phyloP scores from a whole-genome alignment of 2,888 invertebrate species.

The Notocelia uddmanniana region DNA sequence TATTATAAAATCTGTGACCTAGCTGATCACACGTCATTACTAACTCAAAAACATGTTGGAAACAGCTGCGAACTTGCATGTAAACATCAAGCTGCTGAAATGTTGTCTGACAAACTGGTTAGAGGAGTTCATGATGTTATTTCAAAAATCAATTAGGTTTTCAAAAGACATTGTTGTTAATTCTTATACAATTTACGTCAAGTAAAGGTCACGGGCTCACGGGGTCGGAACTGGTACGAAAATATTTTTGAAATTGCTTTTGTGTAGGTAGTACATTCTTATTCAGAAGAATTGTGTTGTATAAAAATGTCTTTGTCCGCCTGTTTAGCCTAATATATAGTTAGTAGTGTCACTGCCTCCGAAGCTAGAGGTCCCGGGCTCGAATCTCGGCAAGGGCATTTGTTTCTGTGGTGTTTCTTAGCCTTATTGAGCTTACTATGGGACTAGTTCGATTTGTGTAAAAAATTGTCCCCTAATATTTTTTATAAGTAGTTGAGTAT shows the following conservation, averaged over 20 bases:
- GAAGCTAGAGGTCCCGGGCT: too few species aligned
- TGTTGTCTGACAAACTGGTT: neutral
- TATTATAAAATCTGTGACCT: too few species aligned
- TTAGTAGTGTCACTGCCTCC: too few species aligned
- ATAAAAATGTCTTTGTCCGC: too few species aligned
- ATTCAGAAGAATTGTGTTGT: neutral
- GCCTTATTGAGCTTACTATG: too few species aligned
- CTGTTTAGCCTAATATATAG: too few species aligned
- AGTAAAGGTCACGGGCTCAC: slow-evolving; percentile 1
- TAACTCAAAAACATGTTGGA: neutral
- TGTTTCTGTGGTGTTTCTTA: too few species aligned
- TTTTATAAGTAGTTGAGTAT: too few species aligned
- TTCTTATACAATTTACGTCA: slow-evolving; percentile 10
- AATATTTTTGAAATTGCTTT: neutral
- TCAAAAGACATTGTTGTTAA: neutral
- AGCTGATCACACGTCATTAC: neutral
- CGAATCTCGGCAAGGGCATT: too few species aligned
- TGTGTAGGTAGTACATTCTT: neutral
- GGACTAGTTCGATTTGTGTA: too few species aligned
- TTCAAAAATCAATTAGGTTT: neutral
- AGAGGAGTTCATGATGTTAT: neutral
- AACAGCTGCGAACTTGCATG: neutral
- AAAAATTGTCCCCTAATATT: too few species aligned
- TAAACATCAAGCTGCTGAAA: neutral
- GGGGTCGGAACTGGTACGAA: neutral